phyloP scores from a whole-genome alignment of 2,797 vertebrate species.

The Lepilemur septentrionalis region DNA sequence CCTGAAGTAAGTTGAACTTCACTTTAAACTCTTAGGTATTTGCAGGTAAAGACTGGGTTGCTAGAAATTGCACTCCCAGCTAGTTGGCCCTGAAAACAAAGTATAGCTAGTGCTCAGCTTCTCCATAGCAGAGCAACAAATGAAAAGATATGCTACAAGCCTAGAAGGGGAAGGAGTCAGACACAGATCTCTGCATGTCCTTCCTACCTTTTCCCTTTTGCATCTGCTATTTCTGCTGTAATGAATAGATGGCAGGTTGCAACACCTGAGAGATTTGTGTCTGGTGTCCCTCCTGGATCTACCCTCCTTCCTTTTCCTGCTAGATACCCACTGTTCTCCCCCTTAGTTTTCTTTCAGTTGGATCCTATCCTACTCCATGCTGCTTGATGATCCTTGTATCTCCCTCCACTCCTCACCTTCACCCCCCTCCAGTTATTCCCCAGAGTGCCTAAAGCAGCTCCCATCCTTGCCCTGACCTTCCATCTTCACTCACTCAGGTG shows the following conservation, averaged over 20 bases:
- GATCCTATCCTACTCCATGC: background rate
- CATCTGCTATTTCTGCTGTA: background rate
- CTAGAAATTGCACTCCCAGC: background rate
- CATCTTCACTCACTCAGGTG: background rate
- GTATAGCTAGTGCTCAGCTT: background rate
- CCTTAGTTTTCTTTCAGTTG: background rate
- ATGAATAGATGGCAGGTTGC: background rate
- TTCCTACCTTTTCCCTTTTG: background rate
- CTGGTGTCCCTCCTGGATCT: background rate
- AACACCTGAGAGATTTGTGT: background rate
- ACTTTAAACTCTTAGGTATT: slow-evolving; percentile 27
- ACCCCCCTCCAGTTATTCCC: background rate
- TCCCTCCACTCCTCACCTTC: background rate
- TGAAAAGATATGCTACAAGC: background rate
- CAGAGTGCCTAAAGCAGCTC: background rate
- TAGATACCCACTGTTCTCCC: background rate
- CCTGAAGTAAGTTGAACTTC: slow-evolving; percentile 61
- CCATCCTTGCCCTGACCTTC: background rate
- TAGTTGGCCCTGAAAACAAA: background rate
- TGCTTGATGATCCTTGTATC: background rate
- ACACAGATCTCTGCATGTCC: background rate
- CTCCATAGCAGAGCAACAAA: background rate
- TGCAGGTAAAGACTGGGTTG: background rate
- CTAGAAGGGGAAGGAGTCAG: background rate
- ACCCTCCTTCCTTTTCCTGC: background rate